Percentiles rank a stretch among this genome's conserved stretches.
Evolutionary conservation across 1,140 invertebrate genomes (phyloP).

Genomic region (Chymomyza costata): DNA sequence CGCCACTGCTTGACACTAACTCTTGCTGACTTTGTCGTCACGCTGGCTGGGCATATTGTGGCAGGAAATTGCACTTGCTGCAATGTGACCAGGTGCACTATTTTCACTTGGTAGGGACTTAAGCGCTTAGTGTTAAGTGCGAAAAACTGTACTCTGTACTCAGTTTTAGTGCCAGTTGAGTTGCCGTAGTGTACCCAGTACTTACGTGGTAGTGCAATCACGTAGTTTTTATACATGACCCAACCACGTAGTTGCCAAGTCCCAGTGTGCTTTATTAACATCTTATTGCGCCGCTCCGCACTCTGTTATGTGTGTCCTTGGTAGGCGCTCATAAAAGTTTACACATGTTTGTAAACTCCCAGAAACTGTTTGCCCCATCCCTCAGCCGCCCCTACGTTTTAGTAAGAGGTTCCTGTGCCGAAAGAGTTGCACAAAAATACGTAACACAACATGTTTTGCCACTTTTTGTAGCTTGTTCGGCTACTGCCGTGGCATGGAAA

Average conservation of each 20-base stretch:
- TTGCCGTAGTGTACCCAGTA: slow-evolving; percentile 5
- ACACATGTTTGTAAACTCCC: slow-evolving; percentile 2
- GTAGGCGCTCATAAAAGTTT: no score
- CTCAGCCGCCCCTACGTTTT: no score
- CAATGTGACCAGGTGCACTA: slow-evolving; percentile 19
- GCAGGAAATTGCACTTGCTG: slow-evolving; percentile 62
- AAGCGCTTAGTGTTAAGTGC: slow-evolving; percentile 50
- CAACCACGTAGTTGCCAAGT: slow-evolving; percentile 15
- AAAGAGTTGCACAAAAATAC: slow-evolving; percentile 5
- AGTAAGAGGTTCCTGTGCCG: no score
- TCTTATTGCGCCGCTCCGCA: slow-evolving; percentile 38
- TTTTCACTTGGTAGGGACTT: slow-evolving; percentile 8
- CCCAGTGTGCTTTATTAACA: slow-evolving; percentile 47
- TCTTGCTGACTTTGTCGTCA: slow-evolving; percentile 1
- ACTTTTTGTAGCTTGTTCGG: not conserved
- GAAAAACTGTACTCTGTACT: slow-evolving; percentile 51
- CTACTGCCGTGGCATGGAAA: slow-evolving; percentile 1
- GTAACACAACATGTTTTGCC: slow-evolving; percentile 2
- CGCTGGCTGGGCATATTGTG: slow-evolving; percentile 41
- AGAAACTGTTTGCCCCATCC: not conserved
- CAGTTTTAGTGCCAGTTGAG: slow-evolving; percentile 33
- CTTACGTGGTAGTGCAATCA: slow-evolving; percentile 18
- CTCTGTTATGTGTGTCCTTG: no score
- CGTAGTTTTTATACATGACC: slow-evolving; percentile 13
- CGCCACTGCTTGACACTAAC: slow-evolving; percentile 4